Percentiles rank a stretch among this genome's conserved stretches.
These are phyloP conservation scores for Tautogolabrus adspersus DNA, from an alignment of 2,113 vertebrate genomes.

Conservation along the genomic window DNA sequence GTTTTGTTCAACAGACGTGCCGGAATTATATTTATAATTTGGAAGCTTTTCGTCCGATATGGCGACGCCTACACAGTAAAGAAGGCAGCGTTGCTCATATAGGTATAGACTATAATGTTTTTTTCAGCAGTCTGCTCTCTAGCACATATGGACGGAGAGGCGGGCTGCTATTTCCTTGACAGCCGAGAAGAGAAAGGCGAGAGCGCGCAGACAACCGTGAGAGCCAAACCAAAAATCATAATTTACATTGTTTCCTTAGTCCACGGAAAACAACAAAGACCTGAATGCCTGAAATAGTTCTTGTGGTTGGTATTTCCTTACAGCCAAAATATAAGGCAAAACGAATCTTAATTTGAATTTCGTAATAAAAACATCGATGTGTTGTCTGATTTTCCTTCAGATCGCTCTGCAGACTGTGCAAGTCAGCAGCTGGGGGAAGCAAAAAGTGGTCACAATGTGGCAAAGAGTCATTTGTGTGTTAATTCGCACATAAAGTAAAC, in stretches of 20 bases:
- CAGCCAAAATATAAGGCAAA: neutral
- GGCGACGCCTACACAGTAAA: slow-evolving; percentile 41
- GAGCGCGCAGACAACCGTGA: slow-evolving; percentile 60
- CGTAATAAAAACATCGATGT: slow-evolving; percentile 9
- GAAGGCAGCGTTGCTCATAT: slow-evolving; percentile 22
- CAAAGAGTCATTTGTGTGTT: slow-evolving; percentile 22
- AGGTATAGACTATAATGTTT: slow-evolving; percentile 18
- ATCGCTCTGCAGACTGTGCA: slow-evolving; percentile 42
- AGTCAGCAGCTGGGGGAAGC: slow-evolving; percentile 30
- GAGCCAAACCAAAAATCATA: slow-evolving; percentile 13
- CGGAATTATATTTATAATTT: slow-evolving; percentile 22
- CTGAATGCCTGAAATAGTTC: neutral
- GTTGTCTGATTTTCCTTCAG: slow-evolving; percentile 10
- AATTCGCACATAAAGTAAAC: slow-evolving; percentile 41
- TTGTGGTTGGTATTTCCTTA: neutral
- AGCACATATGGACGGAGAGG: slow-evolving; percentile 50
- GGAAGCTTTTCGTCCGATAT: slow-evolving; percentile 24
- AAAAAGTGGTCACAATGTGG: slow-evolving; percentile 2
- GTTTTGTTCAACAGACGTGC: neutral
- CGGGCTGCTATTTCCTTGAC: slow-evolving; percentile 75
- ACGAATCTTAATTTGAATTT: neutral
- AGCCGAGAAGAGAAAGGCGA: slow-evolving; percentile 53
- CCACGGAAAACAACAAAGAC: slow-evolving; percentile 49
- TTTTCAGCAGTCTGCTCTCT: slow-evolving; percentile 33
- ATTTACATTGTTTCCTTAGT: slow-evolving; percentile 22